Evolutionary conservation across 2,888 invertebrate genomes (phyloP).

Genomic region (Drosophila anomalata): DNA sequence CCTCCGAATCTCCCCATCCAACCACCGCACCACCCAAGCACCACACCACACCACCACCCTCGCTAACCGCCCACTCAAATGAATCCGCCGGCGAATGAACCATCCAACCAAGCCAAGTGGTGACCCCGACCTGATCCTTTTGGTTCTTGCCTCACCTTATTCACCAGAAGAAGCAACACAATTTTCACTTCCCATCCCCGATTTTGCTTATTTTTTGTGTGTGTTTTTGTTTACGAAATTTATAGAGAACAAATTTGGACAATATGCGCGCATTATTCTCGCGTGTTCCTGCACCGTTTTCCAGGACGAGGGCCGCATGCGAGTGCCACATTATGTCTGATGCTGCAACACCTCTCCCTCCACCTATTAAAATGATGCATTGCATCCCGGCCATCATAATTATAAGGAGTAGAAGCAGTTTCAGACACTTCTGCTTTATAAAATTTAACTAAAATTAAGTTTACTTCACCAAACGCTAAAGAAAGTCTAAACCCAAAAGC

Average conservation of each 20-base stretch:
- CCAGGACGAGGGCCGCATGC: conserved; percentile 34
- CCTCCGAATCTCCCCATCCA: conserved; percentile 54
- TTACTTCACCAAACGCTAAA: too few relatives aligned
- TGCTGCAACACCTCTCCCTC: conserved; percentile 24
- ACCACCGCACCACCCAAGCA: conserved; percentile 28
- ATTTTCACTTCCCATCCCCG: conserved; percentile 39
- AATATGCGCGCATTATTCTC: conserved; percentile 77
- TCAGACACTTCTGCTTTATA: conserved; percentile 15
- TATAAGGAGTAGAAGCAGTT: conserved; percentile 6
- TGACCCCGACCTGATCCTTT: conserved; percentile 40
- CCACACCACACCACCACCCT: conserved; percentile 30
- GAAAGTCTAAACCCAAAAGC: neutral
- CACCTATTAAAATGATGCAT: conserved; percentile 42
- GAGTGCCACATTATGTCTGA: conserved; percentile 37
- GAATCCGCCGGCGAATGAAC: conserved; percentile 44
- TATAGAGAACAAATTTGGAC: conserved; percentile 81
- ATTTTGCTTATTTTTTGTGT: conserved; percentile 38
- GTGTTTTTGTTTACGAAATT: conserved; percentile 75
- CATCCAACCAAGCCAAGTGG: conserved; percentile 25
- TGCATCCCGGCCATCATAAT: conserved; percentile 21
- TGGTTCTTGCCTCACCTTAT: conserved; percentile 36
- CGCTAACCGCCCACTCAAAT: conserved; percentile 45
- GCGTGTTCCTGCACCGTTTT: conserved; percentile 57
- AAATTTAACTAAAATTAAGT: conserved; percentile 31
- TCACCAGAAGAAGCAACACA: conserved; percentile 54